Base-by-base conservation (phyloP, 2,888 invertebrate genomes). In the Hirtodrosophila duncani region DNA sequence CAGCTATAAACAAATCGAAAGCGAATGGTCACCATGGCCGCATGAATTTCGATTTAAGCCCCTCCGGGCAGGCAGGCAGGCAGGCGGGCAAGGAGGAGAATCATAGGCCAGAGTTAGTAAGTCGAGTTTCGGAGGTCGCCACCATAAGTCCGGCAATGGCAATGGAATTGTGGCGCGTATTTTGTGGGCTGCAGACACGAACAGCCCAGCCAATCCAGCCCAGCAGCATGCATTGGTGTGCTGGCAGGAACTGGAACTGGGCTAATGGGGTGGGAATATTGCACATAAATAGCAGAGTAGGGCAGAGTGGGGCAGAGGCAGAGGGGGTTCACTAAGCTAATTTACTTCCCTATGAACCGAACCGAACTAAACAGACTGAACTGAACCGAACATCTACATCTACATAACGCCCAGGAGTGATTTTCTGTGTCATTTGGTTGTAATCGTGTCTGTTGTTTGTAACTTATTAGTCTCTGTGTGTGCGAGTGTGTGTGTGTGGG, bases 401-500 rank as follows among this genome's bases (percentile, higher is more conserved):
- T 42, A 50, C 50, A 67, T 56, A 67, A 67, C 59, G 67, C 62
- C 60, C 69, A 65, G 79, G 55, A 80, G 78, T 77, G 75, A 77
- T 81, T 81, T 81, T 82, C 62, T 72, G 53, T 72, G 78, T 82
- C 80, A 75, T 68, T 81, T 83, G 79, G 78, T 64, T 82, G 82
- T 82, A 79, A 80, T 82, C 81, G 83, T 82, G 74, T 79, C 77
- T 83, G 74, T 81, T 80, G 78, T 83, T 75, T 82, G 83, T 80
- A 71, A 77, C 81, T 80, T 82, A 82, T 83, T 82, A 82, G 72
- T 57, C 44, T 66, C 71, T 58, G 61, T 57, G 51, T 59, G 43
- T 56, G 44, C 5, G 20, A 17, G 4, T 56, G 29, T 38, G 38
- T 43, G 4, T 56, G 50, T 34, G 29, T 29, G 17, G 21, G 18